phyloP scores from a whole-genome alignment of 2,888 invertebrate species.

The Bedellia somnulentella region DNA sequence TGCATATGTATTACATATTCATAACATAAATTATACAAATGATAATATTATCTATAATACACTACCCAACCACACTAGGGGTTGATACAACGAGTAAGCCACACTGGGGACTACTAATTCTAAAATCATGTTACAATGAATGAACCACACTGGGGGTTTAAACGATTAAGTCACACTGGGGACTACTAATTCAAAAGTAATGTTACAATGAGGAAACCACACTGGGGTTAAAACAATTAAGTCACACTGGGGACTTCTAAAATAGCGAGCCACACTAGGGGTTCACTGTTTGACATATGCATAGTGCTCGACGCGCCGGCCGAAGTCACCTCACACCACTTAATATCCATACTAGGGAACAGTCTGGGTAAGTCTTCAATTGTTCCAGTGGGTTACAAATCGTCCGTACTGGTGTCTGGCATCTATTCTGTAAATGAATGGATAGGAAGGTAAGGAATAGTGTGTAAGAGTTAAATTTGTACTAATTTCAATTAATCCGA shows the following conservation, averaged over 20 bases:
- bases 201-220: too few species aligned
- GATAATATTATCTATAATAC: background rate
- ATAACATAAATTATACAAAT: too few species aligned
- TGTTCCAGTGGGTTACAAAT: background rate
- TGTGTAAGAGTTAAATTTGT: background rate
- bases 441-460: background rate
- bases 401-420: background rate
- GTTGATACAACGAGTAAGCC: too few species aligned
- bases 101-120: too few species aligned
- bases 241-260: too few species aligned
- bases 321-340: background rate
- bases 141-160: too few species aligned
- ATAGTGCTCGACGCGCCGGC: background rate
- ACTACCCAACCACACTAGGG: too few species aligned
- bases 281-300: background rate
- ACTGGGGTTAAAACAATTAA: too few species aligned
- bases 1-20: background rate
- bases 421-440: constrained; percentile 2
- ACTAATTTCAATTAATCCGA: background rate
- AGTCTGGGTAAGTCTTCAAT: background rate
- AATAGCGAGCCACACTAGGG: constrained; percentile 1
- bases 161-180: too few species aligned
- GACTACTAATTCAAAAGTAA: too few species aligned
- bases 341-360: background rate
- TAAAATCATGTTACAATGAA: too few species aligned